phyloP scores from a whole-genome alignment of 2,888 invertebrate genomes.

The Pyrocoelia pectoralis region DNA sequence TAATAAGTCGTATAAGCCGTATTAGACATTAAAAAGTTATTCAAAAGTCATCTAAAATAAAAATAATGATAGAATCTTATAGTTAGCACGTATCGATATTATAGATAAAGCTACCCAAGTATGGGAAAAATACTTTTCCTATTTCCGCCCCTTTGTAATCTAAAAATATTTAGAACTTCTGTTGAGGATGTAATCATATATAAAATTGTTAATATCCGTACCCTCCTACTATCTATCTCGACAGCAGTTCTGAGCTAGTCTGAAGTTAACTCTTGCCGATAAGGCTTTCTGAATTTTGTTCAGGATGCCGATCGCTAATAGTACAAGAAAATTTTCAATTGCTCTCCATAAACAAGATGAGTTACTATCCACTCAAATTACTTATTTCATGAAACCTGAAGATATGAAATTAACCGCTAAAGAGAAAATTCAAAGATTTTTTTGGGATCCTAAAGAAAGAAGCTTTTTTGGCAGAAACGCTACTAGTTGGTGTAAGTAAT shows the following conservation, averaged over 20 bases:
- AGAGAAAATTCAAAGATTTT: conserved; percentile 70
- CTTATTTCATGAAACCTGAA: conserved; percentile 73
- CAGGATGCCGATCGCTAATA: conserved; percentile 42
- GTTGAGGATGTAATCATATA: conserved; percentile 62
- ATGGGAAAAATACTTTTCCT: too few species aligned
- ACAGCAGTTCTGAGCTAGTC: conserved; percentile 35
- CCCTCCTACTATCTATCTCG: conserved; percentile 54
- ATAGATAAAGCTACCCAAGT: too few species aligned
- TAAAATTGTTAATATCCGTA: conserved; percentile 63
- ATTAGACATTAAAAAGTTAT: too few species aligned
- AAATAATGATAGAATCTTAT: too few species aligned
- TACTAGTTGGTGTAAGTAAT: conserved; percentile 83
- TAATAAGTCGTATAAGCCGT: too few species aligned
- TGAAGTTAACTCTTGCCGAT: conserved; percentile 25
- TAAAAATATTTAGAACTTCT: conserved; percentile 49
- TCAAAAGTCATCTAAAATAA: too few species aligned
- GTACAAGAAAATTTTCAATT: conserved; percentile 42
- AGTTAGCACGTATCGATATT: too few species aligned
- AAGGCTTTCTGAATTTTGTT: conserved; percentile 8
- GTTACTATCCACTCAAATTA: conserved; percentile 54
- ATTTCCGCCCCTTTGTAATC: background rate
- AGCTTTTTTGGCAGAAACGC: conserved; percentile 80
- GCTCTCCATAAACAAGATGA: conserved; percentile 56
- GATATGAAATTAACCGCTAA: conserved; percentile 65
- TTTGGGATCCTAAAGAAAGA: conserved; percentile 79